Percentiles rank a stretch among this genome's conserved stretches.
Evolutionary conservation across 1,140 invertebrate species (phyloP).

Genomic region (Wasmannia auropunctata): DNA sequence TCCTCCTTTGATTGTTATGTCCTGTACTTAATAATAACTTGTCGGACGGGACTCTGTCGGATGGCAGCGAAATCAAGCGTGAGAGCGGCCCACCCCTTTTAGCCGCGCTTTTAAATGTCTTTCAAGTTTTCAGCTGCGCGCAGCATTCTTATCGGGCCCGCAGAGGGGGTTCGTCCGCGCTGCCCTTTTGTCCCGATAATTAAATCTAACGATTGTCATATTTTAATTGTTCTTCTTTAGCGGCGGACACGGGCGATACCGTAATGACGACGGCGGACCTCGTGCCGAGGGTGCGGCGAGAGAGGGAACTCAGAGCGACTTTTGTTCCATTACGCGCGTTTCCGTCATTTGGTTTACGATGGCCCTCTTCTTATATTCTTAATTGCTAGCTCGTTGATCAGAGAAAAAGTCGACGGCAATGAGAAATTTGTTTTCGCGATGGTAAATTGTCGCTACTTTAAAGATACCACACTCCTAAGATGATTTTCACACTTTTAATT

Average conservation of each 20-base stretch:
- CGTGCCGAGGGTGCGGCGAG: conserved; percentile 63
- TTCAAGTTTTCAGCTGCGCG: conserved; percentile 82
- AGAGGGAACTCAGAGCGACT: conserved; percentile 67
- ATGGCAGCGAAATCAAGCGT: conserved; percentile 68
- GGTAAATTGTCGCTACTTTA: conserved; percentile 11
- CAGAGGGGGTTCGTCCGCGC: conserved; percentile 49
- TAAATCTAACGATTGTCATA: conserved; percentile 84
- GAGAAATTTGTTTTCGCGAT: conserved; percentile 48
- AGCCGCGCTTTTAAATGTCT: conserved; percentile 82
- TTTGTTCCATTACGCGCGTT: conserved; percentile 80
- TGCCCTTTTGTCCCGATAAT: conserved; percentile 82
- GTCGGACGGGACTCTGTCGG: conserved; percentile 28
- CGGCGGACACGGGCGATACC: conserved; percentile 71
- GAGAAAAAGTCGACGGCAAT: conserved; percentile 22
- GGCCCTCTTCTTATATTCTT: conserved; percentile 62
- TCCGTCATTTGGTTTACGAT: conserved; percentile 63
- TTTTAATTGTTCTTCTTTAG: conserved; percentile 83
- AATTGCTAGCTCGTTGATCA: conserved; percentile 57
- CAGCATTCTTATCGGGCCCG: conserved; percentile 79
- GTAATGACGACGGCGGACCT: conserved; percentile 75
- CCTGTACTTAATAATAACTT: conserved; percentile 74
- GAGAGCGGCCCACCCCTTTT: conserved; percentile 74
- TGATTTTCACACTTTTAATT: conserved; percentile 24
- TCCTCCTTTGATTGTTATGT: conserved; percentile 75
- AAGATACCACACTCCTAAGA: not conserved